These are phyloP conservation scores for Himalopsyche phryganea DNA, from an alignment of 1,140 invertebrate genomes.

Conservation along the genomic window DNA sequence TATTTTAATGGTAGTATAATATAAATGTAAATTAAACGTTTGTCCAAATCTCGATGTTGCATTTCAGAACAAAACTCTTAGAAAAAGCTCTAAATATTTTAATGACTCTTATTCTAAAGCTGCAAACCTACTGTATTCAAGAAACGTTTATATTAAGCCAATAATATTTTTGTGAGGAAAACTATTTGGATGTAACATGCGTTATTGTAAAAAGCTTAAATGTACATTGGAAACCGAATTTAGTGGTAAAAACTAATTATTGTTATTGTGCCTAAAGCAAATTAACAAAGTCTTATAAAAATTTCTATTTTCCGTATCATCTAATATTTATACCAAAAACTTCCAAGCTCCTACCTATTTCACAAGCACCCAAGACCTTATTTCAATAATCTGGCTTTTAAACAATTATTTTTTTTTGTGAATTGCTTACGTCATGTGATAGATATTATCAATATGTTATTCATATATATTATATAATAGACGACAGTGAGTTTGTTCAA, in stretches of 20 bases:
- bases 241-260: slow-evolving; percentile 30
- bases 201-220: slow-evolving; percentile 32
- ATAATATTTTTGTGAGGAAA: slow-evolving; percentile 25
- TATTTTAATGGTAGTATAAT: slow-evolving; percentile 7
- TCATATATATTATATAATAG: too few relatives aligned
- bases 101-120: background rate
- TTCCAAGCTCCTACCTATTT: too few relatives aligned
- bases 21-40: slow-evolving; percentile 13
- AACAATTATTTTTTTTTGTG: too few relatives aligned
- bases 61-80: background rate
- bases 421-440: too few relatives aligned
- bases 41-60: slow-evolving; percentile 27
- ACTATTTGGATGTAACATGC: slow-evolving; percentile 22
- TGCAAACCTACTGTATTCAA: background rate
- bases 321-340: slow-evolving; percentile 7
- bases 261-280: slow-evolving; percentile 35
- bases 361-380: too few relatives aligned
- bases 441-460: too few relatives aligned
- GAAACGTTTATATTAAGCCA: background rate
- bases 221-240: slow-evolving; percentile 32
- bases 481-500: too few relatives aligned
- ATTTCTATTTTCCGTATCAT: slow-evolving; percentile 21
- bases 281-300: slow-evolving; percentile 9
- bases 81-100: background rate
- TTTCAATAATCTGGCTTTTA: too few relatives aligned